Percentiles rank a stretch among this genome's conserved stretches.
Evolutionary conservation across 2,888 invertebrate genomes (phyloP).

Genomic region (Hydropsyche betteni): DNA sequence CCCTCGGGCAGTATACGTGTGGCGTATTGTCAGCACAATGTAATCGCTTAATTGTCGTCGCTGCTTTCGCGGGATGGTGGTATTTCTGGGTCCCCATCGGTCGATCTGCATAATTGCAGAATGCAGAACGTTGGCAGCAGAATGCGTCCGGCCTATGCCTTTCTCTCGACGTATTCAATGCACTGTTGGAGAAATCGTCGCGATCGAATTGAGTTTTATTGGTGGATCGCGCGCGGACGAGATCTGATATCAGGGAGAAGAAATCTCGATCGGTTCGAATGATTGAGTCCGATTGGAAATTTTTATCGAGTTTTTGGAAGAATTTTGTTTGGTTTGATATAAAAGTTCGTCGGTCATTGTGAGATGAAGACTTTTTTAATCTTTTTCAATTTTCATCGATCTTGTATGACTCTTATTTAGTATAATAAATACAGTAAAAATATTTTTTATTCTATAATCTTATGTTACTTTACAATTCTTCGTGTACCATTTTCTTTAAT

Average conservation of each 20-base stretch:
- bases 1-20: neutral
- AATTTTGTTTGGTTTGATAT: too few relatives aligned
- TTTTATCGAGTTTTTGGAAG: too few relatives aligned
- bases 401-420: too few relatives aligned
- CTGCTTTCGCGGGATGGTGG: neutral
- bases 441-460: too few relatives aligned
- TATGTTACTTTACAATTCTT: too few relatives aligned
- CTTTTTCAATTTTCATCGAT: too few relatives aligned
- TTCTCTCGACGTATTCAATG: conserved; percentile 33
- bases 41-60: conserved; percentile 43
- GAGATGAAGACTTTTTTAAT: too few relatives aligned
- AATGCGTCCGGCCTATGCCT: neutral
- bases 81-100: conserved; percentile 11
- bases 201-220: conserved; percentile 44
- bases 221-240: conserved; percentile 37
- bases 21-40: conserved; percentile 33
- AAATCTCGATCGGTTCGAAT: too few relatives aligned
- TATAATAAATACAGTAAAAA: too few relatives aligned
- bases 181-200: conserved; percentile 20
- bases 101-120: conserved; percentile 42
- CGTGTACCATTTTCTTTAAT: too few relatives aligned
- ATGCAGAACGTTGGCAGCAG: conserved; percentile 20
- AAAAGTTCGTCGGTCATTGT: too few relatives aligned
- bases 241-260: conserved; percentile 33
- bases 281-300: too few relatives aligned